phyloP scores from a whole-genome alignment of 2,888 invertebrate genomes.

The Diaprepes abbreviatus region DNA sequence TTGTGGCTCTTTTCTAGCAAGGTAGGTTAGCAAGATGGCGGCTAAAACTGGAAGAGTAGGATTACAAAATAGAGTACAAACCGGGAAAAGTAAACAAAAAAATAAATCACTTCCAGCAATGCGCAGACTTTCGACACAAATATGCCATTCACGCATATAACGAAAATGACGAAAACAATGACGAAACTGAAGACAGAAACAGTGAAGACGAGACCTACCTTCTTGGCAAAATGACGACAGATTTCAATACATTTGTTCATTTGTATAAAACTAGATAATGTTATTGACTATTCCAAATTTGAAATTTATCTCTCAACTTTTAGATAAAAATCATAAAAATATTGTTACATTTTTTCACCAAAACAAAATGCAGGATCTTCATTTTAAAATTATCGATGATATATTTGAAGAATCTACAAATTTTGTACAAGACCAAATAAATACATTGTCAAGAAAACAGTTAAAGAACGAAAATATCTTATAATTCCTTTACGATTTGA shows the following conservation, averaged over 20 bases:
- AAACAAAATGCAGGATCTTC: constrained; percentile 32
- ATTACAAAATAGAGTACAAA: constrained; percentile 55
- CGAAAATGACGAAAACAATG: not conserved
- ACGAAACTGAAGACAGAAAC: not conserved
- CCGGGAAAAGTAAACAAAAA: constrained; percentile 27
- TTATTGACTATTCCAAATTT: too few relatives aligned
- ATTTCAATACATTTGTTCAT: constrained; percentile 31
- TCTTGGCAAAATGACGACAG: constrained; percentile 1
- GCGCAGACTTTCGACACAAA: not conserved
- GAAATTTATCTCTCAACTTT: too few relatives aligned
- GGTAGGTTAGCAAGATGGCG: constrained; percentile 58
- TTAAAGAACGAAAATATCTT: constrained; percentile 25
- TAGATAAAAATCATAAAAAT: not conserved
- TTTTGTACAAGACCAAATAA: constrained; percentile 13
- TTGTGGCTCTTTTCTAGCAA: constrained; percentile 59
- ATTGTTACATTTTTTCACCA: constrained; percentile 36
- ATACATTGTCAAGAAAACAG: constrained; percentile 20
- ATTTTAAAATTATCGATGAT: not conserved
- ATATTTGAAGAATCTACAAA: constrained; percentile 24
- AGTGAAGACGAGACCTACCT: not conserved
- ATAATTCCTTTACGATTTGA: constrained; percentile 27
- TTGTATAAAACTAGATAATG: constrained; percentile 28
- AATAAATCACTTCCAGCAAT: constrained; percentile 6
- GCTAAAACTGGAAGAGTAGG: constrained; percentile 58
- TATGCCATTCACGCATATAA: constrained; percentile 11